These are phyloP conservation scores for Sabatieria punctata DNA, from an alignment of 2,888 invertebrate species.

Conservation along the genomic window DNA sequence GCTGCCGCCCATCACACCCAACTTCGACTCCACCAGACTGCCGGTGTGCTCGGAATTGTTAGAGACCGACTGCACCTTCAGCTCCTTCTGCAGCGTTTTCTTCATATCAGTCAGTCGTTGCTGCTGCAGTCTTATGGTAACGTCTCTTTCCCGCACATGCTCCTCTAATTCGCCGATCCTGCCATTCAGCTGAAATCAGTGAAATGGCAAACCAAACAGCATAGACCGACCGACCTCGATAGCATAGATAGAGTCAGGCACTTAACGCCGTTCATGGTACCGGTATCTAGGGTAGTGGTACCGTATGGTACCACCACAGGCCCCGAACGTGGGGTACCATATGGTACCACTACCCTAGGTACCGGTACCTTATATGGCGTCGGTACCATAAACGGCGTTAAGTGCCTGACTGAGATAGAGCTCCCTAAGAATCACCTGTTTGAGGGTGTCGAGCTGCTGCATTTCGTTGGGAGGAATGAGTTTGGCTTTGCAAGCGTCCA, in stretches of 20 bases:
- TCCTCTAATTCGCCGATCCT: conserved; percentile 42
- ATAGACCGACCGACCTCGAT: no score
- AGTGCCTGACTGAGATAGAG: no score
- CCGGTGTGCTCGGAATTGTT: not conserved
- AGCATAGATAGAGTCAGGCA: no score
- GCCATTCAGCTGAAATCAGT: conserved; percentile 1
- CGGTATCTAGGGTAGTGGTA: no score
- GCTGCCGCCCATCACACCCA: not conserved
- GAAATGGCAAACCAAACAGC: no score
- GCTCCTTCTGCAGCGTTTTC: conserved; percentile 69
- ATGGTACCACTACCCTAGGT: no score
- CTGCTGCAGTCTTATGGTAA: conserved; percentile 67
- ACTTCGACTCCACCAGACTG: not conserved
- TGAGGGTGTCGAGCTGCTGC: not conserved
- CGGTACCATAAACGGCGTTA: no score
- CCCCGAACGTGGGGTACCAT: no score
- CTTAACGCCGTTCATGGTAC: no score
- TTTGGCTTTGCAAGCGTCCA: not conserved
- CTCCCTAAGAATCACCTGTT: not conserved
- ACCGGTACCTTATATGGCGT: no score
- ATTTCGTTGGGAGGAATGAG: not conserved
- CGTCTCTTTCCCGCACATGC: not conserved
- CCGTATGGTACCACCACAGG: no score
- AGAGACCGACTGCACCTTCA: conserved; percentile 38
- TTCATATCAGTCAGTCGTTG: conserved; percentile 73